Evolutionary conservation across 1,140 invertebrate genomes (phyloP).

Genomic region (Linepithema humile): DNA sequence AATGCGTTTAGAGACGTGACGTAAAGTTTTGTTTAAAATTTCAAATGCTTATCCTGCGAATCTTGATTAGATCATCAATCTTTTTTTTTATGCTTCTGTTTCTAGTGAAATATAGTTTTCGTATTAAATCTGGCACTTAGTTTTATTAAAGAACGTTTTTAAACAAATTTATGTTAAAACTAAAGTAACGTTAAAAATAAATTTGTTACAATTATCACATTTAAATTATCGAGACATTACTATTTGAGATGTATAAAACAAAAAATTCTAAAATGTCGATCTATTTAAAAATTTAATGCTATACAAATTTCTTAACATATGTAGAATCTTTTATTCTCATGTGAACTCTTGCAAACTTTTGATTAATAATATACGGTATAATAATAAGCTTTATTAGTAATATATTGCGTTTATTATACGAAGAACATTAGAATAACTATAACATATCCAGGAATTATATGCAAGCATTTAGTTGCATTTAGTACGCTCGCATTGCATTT

Average conservation of each 20-base stretch:
- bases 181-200: neutral
- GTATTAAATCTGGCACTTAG: neutral
- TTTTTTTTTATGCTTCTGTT: neutral
- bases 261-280: neutral
- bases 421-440: neutral
- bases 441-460: neutral
- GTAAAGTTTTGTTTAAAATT: conserved; percentile 37
- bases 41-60: neutral
- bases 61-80: conserved; percentile 23
- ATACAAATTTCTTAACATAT: neutral
- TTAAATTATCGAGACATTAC: neutral
- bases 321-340: neutral
- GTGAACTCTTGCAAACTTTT: neutral
- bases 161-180: neutral
- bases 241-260: neutral
- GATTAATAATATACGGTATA: conserved; percentile 1
- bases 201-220: neutral
- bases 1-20: conserved; percentile 12
- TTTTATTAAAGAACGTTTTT: neutral
- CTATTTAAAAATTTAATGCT: neutral
- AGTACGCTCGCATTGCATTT: neutral
- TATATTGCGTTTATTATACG: neutral
- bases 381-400: no score
- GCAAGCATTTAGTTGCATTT: neutral
- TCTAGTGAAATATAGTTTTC: neutral